These are phyloP conservation scores for Pissodes strobi DNA, from an alignment of 1,140 invertebrate genomes.

Conservation along the genomic window DNA sequence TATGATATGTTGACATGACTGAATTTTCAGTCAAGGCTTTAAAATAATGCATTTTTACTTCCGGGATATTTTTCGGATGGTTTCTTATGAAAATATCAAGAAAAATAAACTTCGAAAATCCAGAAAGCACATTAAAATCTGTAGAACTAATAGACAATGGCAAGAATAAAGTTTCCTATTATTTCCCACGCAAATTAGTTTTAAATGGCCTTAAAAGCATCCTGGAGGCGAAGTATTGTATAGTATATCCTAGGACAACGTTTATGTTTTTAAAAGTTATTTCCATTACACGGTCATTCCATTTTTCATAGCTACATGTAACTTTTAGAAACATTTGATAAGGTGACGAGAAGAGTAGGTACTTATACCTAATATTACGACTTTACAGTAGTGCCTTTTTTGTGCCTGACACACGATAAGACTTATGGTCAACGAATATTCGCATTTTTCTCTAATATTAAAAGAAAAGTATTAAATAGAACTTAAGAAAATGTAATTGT, in stretches of 20 bases:
- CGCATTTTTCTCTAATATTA: constrained; percentile 9
- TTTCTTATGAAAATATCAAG: no score
- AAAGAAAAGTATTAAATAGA: constrained; percentile 43
- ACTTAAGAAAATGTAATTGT: constrained; percentile 42
- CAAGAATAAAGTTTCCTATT: no score
- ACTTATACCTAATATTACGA: constrained; percentile 34
- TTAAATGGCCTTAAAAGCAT: no score
- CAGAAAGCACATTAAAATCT: no score
- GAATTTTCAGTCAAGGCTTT: no score
- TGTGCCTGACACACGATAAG: constrained; percentile 38
- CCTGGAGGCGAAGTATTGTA: constrained; percentile 30
- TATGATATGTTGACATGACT: no score
- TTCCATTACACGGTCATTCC: constrained; percentile 6
- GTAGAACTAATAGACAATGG: no score
- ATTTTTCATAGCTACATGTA: constrained; percentile 9
- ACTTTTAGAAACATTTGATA: constrained; percentile 30
- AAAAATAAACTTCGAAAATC: no score
- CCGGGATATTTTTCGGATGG: no score
- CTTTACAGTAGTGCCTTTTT: constrained; percentile 43
- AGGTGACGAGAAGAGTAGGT: constrained; percentile 32
- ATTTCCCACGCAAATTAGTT: no score
- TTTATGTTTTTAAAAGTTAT: constrained; percentile 28
- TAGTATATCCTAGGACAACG: background rate
- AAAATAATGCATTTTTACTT: no score
- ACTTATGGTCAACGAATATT: constrained; percentile 14